Evolutionary conservation across 2,888 invertebrate genomes (phyloP), one percentile per base, ranked within the genome.

Genomic region (Clanis bilineata): DNA sequence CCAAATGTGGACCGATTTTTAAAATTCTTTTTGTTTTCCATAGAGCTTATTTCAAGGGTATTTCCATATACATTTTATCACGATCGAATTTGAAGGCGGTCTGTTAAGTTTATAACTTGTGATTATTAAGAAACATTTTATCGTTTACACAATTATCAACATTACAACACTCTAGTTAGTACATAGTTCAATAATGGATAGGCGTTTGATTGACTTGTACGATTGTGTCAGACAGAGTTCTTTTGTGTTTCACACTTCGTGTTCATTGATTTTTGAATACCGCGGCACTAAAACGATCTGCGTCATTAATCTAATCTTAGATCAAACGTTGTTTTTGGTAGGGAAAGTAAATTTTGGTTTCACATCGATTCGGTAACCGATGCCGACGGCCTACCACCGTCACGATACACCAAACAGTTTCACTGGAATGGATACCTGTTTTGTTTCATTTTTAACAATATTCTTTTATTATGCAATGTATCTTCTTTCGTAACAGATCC

Each of bases 261-360:
- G 28, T 32, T 4, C 18, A 51, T 51, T 51, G 32, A 32, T 28
- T 51, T 47, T 28, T 15, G 56, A 64, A 45, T 47, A 58, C 58
- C 64, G 59, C 55, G 39, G 58, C 59, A 66, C 64, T 22, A 36
- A 18, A n/a, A 38, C 5, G 23, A 57, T 60, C 62, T 65, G 56
- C 62, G 64, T 72, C 68, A 69, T 74, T 70, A 72, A 74, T 79
- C 75, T 80, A 77, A 79, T 79, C 72, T 79, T 70, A 73, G 79
- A 79, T 74, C 73, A 75, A 78, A 76, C 68, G 64, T 63, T 66
- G 71, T 68, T 78, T 83, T 82, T 77, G 76, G 74, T 68, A 70
- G 72, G 68, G 73, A 77, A 78, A 75, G 73, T 73, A 61, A 70
- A 73, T 73, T 77, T 75, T 64, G 65, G 66, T 77, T 74, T 71